Conservation (phyloP, 1,140 invertebrate species). For the Nephila pilipes region DNA sequence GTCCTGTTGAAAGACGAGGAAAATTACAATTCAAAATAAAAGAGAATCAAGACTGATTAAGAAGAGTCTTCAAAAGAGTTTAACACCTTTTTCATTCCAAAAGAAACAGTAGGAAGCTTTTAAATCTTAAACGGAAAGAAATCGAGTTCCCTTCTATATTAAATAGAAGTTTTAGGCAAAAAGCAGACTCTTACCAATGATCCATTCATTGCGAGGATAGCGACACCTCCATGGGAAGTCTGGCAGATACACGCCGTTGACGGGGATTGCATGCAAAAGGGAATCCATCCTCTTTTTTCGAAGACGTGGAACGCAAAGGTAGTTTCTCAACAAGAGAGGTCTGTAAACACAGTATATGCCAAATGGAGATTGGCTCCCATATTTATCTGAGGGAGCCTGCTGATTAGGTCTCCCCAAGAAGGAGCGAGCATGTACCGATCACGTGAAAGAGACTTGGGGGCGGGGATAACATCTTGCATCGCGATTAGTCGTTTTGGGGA, state of each 20-base stretch:
- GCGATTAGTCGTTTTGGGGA: not conserved
- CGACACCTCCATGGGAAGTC: conserved; percentile 70
- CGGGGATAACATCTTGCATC: conserved; percentile 17
- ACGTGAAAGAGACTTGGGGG: conserved; percentile 50
- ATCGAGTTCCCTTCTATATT: no score
- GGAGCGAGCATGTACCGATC: conserved; percentile 12
- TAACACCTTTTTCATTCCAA: no score
- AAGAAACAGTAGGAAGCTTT: no score
- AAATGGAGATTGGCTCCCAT: not conserved
- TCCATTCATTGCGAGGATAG: conserved; percentile 28
- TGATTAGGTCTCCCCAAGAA: conserved; percentile 30
- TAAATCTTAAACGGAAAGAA: no score
- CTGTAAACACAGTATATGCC: not conserved
- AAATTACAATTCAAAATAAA: no score
- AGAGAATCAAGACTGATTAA: no score
- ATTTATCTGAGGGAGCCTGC: conserved; percentile 31
- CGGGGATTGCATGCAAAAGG: conserved; percentile 37
- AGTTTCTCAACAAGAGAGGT: not conserved
- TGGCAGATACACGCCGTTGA: conserved; percentile 45
- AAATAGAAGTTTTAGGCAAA: not conserved
- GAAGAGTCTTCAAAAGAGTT: no score
- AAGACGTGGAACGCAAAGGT: not conserved
- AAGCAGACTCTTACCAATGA: conserved; percentile 29
- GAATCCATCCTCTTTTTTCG: conserved; percentile 46
- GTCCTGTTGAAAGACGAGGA: no score